A percentile compares a stretch with the other conserved stretches of the same genome.
phyloP scores from a whole-genome alignment of 23 tunicate genomes.

The Botrylloides violaceus region DNA sequence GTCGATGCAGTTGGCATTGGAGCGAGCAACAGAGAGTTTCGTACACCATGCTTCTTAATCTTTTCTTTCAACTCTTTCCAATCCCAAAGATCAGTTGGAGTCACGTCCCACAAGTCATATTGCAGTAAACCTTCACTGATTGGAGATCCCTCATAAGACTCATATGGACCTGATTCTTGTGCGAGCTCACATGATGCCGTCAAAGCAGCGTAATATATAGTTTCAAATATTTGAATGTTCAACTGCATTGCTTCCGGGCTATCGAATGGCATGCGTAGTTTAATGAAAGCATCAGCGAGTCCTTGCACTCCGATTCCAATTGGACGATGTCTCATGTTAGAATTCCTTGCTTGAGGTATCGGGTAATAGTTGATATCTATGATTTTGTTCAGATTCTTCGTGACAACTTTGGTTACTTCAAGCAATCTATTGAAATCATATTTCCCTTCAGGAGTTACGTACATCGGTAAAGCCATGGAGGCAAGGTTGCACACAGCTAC shows the following conservation, averaged over 20 bases:
- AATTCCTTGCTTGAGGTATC: conserved; percentile 70
- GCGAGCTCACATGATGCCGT: conserved; percentile 94
- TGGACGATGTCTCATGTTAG: conserved; percentile 92
- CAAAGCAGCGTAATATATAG: conserved; percentile 92
- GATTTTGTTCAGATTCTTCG: conserved; percentile 92
- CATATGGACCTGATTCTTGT: conserved; percentile 66
- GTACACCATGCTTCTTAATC: conserved; percentile 89
- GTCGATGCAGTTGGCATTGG: conserved; percentile 99
- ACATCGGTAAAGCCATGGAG: conserved; percentile 89
- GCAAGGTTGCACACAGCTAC: conserved; percentile 99
- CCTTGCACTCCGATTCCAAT: conserved; percentile 99
- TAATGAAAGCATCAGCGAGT: conserved; percentile 89
- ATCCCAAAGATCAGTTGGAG: conserved; percentile 96
- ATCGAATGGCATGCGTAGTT: conserved; percentile 83
- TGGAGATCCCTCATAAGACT: conserved; percentile 77
- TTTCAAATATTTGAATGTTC: conserved; percentile 88
- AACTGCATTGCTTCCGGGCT: conserved; percentile 74
- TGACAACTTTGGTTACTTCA: conserved; percentile 76
- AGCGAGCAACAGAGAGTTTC: conserved; percentile 85
- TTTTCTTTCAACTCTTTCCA: conserved; percentile 61
- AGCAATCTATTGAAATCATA: conserved; percentile 72
- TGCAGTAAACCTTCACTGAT: conserved; percentile 86
- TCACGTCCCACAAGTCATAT: conserved; percentile 95
- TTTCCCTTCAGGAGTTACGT: conserved; percentile 37
- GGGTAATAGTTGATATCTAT: conserved; percentile 97